Conservation (phyloP, 2,113 vertebrate species). For the Cairina moschata region DNA sequence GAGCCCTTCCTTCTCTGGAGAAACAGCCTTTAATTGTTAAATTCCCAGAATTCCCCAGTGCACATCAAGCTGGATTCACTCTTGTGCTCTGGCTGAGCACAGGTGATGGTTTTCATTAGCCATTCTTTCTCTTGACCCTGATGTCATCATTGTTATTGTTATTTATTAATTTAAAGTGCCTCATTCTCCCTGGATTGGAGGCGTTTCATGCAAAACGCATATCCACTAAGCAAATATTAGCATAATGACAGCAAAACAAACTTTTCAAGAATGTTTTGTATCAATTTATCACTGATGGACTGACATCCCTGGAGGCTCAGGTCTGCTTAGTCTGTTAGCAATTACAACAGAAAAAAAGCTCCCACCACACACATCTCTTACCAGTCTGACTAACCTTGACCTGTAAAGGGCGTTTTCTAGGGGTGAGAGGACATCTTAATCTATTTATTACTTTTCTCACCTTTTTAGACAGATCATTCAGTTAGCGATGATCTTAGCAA, state of each 20-base stretch:
- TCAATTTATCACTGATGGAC: not conserved
- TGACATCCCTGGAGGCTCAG: not conserved
- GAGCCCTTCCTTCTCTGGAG: conserved; percentile 51
- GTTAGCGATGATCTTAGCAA: conserved; percentile 9
- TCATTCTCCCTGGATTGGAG: not conserved
- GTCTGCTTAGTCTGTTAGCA: conserved; percentile 16
- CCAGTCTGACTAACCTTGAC: conserved; percentile 38
- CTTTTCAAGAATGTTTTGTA: conserved; percentile 35
- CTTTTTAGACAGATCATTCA: conserved; percentile 22
- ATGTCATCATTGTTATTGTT: conserved; percentile 56
- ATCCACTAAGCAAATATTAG: conserved; percentile 19
- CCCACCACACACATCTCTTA: not conserved
- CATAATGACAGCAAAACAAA: conserved; percentile 38
- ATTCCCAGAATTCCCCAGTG: conserved; percentile 48
- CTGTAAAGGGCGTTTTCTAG: conserved; percentile 39
- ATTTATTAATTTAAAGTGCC: conserved; percentile 65
- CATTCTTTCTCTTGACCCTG: conserved; percentile 49
- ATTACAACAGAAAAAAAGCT: conserved; percentile 53
- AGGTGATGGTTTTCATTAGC: conserved; percentile 61
- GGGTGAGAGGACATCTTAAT: conserved; percentile 28
- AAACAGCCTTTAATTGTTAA: conserved; percentile 64
- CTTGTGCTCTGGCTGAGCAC: not conserved
- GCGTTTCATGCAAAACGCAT: not conserved
- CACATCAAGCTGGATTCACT: conserved; percentile 32
- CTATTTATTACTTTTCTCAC: conserved; percentile 38